Percentiles rank a stretch among this genome's conserved stretches.
Evolutionary conservation across 2,888 invertebrate species (phyloP).

Genomic region (Torymus tubicola): DNA sequence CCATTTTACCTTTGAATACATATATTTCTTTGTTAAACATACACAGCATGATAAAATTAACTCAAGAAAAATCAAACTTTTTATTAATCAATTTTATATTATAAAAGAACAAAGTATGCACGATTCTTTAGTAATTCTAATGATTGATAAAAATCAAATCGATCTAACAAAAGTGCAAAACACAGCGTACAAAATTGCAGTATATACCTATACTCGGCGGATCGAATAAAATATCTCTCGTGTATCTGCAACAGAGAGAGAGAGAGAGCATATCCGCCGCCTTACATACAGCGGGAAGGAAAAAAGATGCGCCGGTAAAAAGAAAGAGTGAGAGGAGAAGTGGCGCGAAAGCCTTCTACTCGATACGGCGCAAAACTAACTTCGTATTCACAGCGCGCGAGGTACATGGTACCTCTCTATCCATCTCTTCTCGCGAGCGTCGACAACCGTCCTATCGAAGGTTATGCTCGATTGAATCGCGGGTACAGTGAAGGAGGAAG

Average conservation of each 20-base stretch:
- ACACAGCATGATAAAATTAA: too few relatives aligned
- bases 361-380: constrained; percentile 57
- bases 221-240: constrained; percentile 22
- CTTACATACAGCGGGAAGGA: not conserved
- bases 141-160: too few relatives aligned
- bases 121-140: too few relatives aligned
- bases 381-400: constrained; percentile 60
- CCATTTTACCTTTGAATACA: too few relatives aligned
- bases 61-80: too few relatives aligned
- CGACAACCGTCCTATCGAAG: constrained; percentile 60
- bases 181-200: too few relatives aligned
- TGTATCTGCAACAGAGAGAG: constrained; percentile 22
- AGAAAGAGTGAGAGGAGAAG: constrained; percentile 12
- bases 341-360: constrained; percentile 18
- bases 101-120: too few relatives aligned
- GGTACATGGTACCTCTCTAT: not conserved
- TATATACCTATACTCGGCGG: not conserved
- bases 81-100: too few relatives aligned
- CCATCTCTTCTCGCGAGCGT: constrained; percentile 41
- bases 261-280: too few relatives aligned
- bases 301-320: not conserved
- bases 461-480: constrained; percentile 60
- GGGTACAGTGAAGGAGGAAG: not conserved
- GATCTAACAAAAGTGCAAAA: too few relatives aligned
- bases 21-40: too few relatives aligned